Percentiles rank a stretch among this genome's conserved stretches.
Conservation (phyloP, 2,113 vertebrate species). For the Micronycteris hirsuta region DNA sequence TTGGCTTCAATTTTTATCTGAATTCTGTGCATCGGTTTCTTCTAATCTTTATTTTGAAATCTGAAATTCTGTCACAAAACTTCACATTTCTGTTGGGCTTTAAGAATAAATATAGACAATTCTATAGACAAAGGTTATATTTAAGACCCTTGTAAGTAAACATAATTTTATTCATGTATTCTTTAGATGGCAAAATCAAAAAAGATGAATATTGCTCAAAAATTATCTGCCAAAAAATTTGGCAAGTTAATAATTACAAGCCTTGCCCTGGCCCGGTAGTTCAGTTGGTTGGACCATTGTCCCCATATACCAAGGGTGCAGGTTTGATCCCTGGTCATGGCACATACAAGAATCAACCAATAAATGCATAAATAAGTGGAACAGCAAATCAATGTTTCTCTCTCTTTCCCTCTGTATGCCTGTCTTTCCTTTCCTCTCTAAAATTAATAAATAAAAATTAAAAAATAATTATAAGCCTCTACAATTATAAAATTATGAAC, state of each 20-base stretch:
- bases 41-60: constrained; percentile 13
- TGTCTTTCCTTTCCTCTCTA: no score
- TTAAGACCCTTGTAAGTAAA: background rate
- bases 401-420: no score
- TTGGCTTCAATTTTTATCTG: constrained; percentile 1
- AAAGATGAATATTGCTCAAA: background rate
- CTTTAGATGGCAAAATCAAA: background rate
- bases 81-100: background rate
- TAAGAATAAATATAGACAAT: background rate
- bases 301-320: no score
- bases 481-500: background rate
- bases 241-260: background rate
- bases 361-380: no score
- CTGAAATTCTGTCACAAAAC: background rate
- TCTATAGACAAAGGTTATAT: background rate
- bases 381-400: no score
- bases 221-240: background rate
- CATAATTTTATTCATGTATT: constrained; percentile 5
- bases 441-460: no score
- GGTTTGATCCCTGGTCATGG: no score
- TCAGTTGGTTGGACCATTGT: no score
- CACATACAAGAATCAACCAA: no score
- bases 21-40: background rate
- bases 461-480: background rate
- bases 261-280: background rate